These are phyloP conservation scores for Drosophila austrosaltans DNA, from an alignment of 2,888 invertebrate species.

Conservation along the genomic window DNA sequence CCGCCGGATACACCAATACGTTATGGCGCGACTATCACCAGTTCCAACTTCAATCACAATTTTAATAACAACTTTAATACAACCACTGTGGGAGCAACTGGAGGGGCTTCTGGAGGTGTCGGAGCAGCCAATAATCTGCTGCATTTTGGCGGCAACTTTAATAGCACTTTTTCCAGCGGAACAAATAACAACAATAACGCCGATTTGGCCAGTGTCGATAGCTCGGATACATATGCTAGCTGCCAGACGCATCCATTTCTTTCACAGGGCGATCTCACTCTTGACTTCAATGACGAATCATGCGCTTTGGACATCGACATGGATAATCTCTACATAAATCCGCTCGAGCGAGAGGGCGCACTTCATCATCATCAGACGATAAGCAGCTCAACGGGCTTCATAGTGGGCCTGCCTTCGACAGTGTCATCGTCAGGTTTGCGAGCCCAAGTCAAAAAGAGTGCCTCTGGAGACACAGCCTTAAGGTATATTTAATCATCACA, in stretches of 20 bases:
- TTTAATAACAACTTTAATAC: constrained; percentile 81
- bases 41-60: constrained; percentile 81
- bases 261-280: constrained; percentile 91
- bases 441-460: constrained; percentile 89
- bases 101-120: constrained; percentile 37
- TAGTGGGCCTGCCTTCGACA: constrained; percentile 74
- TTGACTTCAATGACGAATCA: constrained; percentile 84
- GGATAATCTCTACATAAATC: constrained; percentile 95
- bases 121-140: constrained; percentile 54
- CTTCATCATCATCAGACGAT: constrained; percentile 41
- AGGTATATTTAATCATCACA: neutral
- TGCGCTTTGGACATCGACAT: constrained; percentile 85
- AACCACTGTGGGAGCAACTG: constrained; percentile 66
- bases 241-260: constrained; percentile 97
- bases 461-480: constrained; percentile 89
- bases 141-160: constrained; percentile 51
- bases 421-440: constrained; percentile 83
- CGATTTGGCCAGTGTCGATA: constrained; percentile 87
- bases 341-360: constrained; percentile 87
- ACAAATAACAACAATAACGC: constrained; percentile 83
- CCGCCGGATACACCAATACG: constrained; percentile 81
- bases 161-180: constrained; percentile 73
- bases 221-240: constrained; percentile 97
- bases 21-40: constrained; percentile 74
- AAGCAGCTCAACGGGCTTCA: constrained; percentile 75